Base-by-base conservation (phyloP, 2,888 invertebrate genomes). In the Lydus trimaculatus region DNA sequence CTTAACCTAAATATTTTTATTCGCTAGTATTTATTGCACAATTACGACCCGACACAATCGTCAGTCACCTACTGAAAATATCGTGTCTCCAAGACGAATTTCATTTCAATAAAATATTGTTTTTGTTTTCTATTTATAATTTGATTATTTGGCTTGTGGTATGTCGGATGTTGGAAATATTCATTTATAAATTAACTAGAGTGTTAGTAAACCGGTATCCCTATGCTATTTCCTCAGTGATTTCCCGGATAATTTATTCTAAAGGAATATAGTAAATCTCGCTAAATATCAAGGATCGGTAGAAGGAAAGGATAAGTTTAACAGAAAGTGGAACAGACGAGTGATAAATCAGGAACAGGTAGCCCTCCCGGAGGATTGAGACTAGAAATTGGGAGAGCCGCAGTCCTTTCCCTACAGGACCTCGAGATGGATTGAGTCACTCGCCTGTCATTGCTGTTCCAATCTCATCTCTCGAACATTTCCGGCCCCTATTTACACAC, bases 301-400 rank as follows among this genome's bases (percentile, higher is more conserved):
- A 80, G 77, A 79, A 82, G 77, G 79, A 80, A 79, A 80, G 80
- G 84, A 84, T 83, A 83, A 83, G 82, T 82, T 82, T 78, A 80
- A 80, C 79, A 75, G 82, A 83, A 83, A 83, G 84, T 84, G 84
- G 83, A 84, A 76, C 80, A 80, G 84, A 84, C 83, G 81, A 83
- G 84, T 82, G 81, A 85, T 84, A 85, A 85, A 85, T 85, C 85
- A 84, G 84, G 84, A 83, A 82, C 82, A 84, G 83, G 84, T 84
- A 83, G 82, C 76, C 80, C 78, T 83, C 83, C 84, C 83, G 80
- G 65, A 79, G 84, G 84, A 84, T 82, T 80, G 76, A 76, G 79
- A 80, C 81, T 81, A 78, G 80, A 80, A 81, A 82, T 82, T 82
- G 82, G 81, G 80, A 80, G 79, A 81, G 79, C 82, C 81, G 79